Percentiles rank a stretch among this genome's conserved stretches.
Evolutionary conservation across 2,113 vertebrate species (phyloP).

Genomic region (Tragelaphus strepsiceros): DNA sequence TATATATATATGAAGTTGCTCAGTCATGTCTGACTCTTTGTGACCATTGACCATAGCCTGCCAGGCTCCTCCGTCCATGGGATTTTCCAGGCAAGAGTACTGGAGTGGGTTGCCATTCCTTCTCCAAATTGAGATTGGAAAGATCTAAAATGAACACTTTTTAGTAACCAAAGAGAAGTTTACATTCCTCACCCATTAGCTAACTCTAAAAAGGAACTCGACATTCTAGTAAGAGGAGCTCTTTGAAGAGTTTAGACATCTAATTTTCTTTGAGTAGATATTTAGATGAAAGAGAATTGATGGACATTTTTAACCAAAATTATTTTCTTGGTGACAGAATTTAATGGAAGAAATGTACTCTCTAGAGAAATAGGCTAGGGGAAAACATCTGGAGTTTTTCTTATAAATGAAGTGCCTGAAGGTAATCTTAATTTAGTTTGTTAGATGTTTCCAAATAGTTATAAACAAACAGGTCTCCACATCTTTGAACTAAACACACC

Average conservation of each 20-base stretch:
- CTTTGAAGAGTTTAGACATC: slow-evolving; percentile 15
- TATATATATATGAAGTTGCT: background rate
- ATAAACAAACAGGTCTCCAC: background rate
- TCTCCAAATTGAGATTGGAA: background rate
- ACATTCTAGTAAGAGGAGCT: background rate
- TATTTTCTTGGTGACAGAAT: slow-evolving; percentile 10
- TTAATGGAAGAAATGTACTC: slow-evolving; percentile 20
- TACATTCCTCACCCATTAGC: background rate
- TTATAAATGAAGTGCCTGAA: slow-evolving; percentile 45
- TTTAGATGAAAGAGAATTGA: slow-evolving; percentile 39
- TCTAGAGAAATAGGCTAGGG: slow-evolving; percentile 40
- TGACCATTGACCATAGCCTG: background rate
- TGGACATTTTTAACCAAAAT: background rate
- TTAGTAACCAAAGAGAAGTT: slow-evolving; percentile 33
- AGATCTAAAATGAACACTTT: background rate
- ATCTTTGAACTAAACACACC: slow-evolving; percentile 49
- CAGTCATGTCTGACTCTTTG: background rate
- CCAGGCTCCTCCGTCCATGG: background rate
- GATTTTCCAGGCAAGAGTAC: background rate
- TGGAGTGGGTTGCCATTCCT: background rate
- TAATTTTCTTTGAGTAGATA: background rate
- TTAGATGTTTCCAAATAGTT: slow-evolving; percentile 40
- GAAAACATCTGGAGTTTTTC: slow-evolving; percentile 29
- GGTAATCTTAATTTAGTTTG: slow-evolving; percentile 7
- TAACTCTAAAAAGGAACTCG: slow-evolving; percentile 2